Conservation (phyloP, 2,888 invertebrate genomes). For the Rhagonycha fulva region DNA sequence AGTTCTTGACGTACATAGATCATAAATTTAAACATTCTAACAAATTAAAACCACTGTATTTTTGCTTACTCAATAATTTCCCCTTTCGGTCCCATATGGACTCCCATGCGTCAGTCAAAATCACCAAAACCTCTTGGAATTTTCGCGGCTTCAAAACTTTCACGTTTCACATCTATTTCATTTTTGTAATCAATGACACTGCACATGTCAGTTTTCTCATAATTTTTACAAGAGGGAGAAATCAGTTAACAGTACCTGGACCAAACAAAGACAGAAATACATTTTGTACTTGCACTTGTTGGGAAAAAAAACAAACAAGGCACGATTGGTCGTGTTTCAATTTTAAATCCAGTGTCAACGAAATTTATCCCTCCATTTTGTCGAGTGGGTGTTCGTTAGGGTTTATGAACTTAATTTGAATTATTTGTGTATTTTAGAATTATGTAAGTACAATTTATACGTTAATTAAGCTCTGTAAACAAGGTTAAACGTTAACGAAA, state of each 20-base stretch:
- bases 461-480: background rate
- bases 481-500: background rate
- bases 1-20: no score
- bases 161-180: background rate
- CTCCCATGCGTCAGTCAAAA: no score
- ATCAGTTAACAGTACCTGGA: background rate
- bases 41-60: no score
- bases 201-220: background rate
- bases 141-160: background rate
- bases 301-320: background rate
- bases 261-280: background rate
- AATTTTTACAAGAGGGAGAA: background rate
- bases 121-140: no score
- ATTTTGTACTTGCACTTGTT: background rate
- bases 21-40: no score
- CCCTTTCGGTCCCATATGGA: no score
- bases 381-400: slow-evolving; percentile 13
- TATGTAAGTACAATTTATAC: background rate
- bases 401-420: slow-evolving; percentile 3
- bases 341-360: slow-evolving; percentile 34
- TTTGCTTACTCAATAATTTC: no score
- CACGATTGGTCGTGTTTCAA: background rate
- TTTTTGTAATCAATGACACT: background rate
- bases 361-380: slow-evolving; percentile 17
- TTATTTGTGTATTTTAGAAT: background rate